Base-by-base conservation (phyloP, 1,140 invertebrate species). In the Micrasema minimum region DNA sequence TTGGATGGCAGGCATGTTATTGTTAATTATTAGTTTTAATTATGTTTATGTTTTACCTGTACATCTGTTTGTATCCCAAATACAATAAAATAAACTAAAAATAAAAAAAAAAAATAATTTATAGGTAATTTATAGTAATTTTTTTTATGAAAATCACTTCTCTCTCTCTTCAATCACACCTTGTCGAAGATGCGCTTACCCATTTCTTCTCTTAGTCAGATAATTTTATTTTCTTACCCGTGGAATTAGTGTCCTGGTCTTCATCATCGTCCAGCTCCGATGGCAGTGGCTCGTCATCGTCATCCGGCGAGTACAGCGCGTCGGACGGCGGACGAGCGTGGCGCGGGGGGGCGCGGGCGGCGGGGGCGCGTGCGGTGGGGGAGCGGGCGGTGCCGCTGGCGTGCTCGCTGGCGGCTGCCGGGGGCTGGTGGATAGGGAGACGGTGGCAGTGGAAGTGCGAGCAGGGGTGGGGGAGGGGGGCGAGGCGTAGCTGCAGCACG, bases 241-340 rank as follows among this genome's bases (percentile, higher is more conserved):
- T 59, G 26, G n/a, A 26, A 20, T 69, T 69, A 11, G 31, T 55
- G 9, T 57, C 66, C 18, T 59, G 48, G n/a, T 57, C 51, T 1
- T 69, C 66, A 14, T 69, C 66, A 18, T 69, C 66, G 7, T 69
- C 66, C 1, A 46, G 31, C 12, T 69, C 66, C 35, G 65, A 55
- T 3, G 65, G 50, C 26, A 50, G 65, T 31, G 48, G 12, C 53
- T 31, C n/a, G 48, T 31, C 26, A 18, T 67, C 65, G 10, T 67
- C 65, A 18, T 67, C 65, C 20, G 65, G 65, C 18, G 65, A 46
- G 41, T 46, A 46, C 12, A 64, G 43, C 20, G n/a, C 59, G 22
- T 62, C 59, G 3, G 38, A 2, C 22, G 23, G 5, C 9, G 53
- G n/a, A 3, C 22, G 22, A n/a, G 31, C 38, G 18, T 18, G 18